Base-by-base conservation (phyloP, 2,797 vertebrate species). In the Bovichtus variegatus region DNA sequence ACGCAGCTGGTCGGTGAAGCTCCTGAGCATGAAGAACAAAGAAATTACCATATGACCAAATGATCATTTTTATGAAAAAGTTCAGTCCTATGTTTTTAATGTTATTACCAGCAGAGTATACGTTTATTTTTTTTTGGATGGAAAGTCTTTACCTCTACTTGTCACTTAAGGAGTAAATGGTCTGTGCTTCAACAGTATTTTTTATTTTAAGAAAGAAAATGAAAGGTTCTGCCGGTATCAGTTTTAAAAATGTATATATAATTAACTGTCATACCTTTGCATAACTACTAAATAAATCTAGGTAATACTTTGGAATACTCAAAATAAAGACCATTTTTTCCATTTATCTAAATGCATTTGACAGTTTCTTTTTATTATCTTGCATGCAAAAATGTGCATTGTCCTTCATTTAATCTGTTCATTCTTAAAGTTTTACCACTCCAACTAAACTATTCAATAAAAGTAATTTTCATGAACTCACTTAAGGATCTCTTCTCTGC, bases 401-500 rank as follows among this genome's bases (percentile, higher is more conserved):
- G 47, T 40, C 15, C 34, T 15, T 31, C 11, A 29, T 49, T 57
- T 6, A 47, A 36, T 29, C 21, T 11, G 12, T 59, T 2, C 4
- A 58, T 31, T 60, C 25, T 27, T 57, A 36, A 15, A 11, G 0
- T 31, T 23, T 40, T 29, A 4, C 10, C n/a, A 15, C 13, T 23
- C 2, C 5, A 64, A 34, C 25, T 5, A 16, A 25, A 25, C 36
- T 23, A 13, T 64, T 34, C 19, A n/a, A 3, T 3, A 27, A 46
- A 0, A 5, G 21, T 5, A 0, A 23, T 4, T 29, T 25, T 5
- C 0, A 27, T 18, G 12, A 16, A 68, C 97, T 97, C 95, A 99
- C 98, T 99, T 99, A 58, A 99, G 72, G 91, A 99, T 98, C 94
- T 99, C 98, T 90, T 99, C 98, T 81, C 98, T 92, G 91, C 98